Evolutionary conservation across 2,797 vertebrate genomes (phyloP).

Genomic region (Typhlichthys eigenmanni): DNA sequence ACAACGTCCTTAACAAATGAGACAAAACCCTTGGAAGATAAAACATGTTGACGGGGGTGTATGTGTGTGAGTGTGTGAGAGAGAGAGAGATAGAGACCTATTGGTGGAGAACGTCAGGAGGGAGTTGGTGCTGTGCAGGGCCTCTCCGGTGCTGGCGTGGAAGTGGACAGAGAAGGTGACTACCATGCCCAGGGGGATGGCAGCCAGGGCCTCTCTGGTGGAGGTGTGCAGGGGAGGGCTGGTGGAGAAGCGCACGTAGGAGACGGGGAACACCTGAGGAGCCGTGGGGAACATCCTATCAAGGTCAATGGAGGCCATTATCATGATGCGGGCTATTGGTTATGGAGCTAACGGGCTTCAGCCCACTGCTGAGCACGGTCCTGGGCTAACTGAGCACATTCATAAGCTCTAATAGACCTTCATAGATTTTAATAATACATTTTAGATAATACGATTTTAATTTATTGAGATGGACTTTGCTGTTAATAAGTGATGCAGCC

Average conservation of each 20-base stretch:
- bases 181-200: constrained; percentile 86
- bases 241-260: constrained; percentile 87
- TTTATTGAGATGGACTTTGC: constrained; percentile 10
- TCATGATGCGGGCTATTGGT: not conserved
- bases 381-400: not conserved
- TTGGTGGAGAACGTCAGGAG: constrained; percentile 86
- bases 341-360: constrained; percentile 3
- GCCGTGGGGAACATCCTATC: not conserved
- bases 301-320: constrained; percentile 8
- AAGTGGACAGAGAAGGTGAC: constrained; percentile 88
- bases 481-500: not conserved
- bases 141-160: constrained; percentile 86
- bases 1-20: too few relatives aligned
- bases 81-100: constrained; percentile 75
- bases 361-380: not conserved
- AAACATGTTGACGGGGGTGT: not conserved
- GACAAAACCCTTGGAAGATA: too few relatives aligned
- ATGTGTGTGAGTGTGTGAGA: not conserved
- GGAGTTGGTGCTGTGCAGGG: constrained; percentile 87
- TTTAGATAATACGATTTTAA: not conserved
- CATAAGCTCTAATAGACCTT: not conserved
- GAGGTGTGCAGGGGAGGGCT: constrained; percentile 77
- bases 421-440: not conserved
- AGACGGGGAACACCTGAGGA: constrained; percentile 88
- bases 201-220: constrained; percentile 71